phyloP scores from a whole-genome alignment of 2,888 invertebrate genomes.

The Hypsopygia costalis region DNA sequence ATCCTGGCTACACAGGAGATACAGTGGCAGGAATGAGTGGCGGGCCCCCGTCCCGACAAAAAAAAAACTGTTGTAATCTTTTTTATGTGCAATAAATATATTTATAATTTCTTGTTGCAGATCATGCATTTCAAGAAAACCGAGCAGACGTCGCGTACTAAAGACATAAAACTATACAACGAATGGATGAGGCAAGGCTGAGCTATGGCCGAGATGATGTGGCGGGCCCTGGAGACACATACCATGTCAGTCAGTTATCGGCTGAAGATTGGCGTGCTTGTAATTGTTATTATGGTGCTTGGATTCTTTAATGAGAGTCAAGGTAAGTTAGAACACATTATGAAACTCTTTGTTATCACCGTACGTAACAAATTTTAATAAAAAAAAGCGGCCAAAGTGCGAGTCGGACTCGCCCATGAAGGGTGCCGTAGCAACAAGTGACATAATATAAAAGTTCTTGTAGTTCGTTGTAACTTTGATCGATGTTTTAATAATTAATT shows the following conservation, averaged over 20 bases:
- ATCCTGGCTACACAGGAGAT: too few species aligned
- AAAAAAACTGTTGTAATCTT: too few species aligned
- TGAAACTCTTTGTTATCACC: too few species aligned
- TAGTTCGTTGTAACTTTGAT: too few species aligned
- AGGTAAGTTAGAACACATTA: conserved; percentile 52
- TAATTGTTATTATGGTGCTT: conserved; percentile 62
- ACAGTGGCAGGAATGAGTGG: too few species aligned
- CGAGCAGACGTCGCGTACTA: conserved; percentile 22
- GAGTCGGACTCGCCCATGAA: too few species aligned
- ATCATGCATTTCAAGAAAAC: conserved; percentile 48
- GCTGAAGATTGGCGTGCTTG: conserved; percentile 56
- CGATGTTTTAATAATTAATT: too few species aligned
- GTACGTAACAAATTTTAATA: too few species aligned
- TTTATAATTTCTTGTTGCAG: conserved; percentile 40
- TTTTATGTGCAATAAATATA: neutral
- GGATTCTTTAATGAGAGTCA: conserved; percentile 70
- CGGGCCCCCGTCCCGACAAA: too few species aligned
- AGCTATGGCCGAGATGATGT: conserved; percentile 35
- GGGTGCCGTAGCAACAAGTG: too few species aligned
- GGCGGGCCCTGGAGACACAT: conserved; percentile 43
- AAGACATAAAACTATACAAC: conserved; percentile 36
- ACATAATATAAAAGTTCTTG: too few species aligned
- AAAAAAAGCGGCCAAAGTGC: too few species aligned
- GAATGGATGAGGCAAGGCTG: conserved; percentile 66
- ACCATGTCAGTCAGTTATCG: conserved; percentile 54